These are phyloP conservation scores for Salpingus planirostris DNA, from an alignment of 2,888 invertebrate species.

Conservation along the genomic window DNA sequence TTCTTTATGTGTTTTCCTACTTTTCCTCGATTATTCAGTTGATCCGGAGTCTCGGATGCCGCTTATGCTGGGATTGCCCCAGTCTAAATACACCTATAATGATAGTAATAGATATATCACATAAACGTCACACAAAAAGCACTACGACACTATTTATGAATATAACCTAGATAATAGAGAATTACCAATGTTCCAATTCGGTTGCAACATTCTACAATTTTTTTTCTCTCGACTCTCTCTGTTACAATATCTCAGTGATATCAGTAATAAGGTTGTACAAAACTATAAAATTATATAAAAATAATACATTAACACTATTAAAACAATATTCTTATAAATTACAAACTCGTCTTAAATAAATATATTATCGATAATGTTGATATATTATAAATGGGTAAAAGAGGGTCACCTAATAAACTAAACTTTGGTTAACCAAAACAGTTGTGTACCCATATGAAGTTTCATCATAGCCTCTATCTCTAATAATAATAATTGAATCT, in stretches of 20 bases:
- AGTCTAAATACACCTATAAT: slow-evolving; percentile 26
- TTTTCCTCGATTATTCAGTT: slow-evolving; percentile 4
- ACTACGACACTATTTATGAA: slow-evolving; percentile 39
- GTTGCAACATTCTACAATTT: slow-evolving; percentile 32
- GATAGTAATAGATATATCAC: slow-evolving; percentile 42
- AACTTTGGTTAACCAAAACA: slow-evolving; percentile 37
- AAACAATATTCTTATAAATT: slow-evolving; percentile 25
- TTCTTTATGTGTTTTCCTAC: no score
- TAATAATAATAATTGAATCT: slow-evolving; percentile 2
- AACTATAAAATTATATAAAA: slow-evolving; percentile 39
- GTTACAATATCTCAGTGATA: slow-evolving; percentile 28
- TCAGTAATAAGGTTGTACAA: slow-evolving; percentile 33
- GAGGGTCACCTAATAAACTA: slow-evolving; percentile 22
- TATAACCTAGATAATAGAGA: slow-evolving; percentile 36
- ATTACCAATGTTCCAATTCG: slow-evolving; percentile 31
- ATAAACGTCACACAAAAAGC: slow-evolving; percentile 47
- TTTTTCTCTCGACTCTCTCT: slow-evolving; percentile 26
- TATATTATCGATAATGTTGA: slow-evolving; percentile 25
- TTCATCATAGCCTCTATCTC: slow-evolving; percentile 3
- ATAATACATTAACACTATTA: slow-evolving; percentile 33
- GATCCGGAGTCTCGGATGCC: slow-evolving; percentile 12
- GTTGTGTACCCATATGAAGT: slow-evolving; percentile 31
- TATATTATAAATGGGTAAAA: slow-evolving; percentile 20
- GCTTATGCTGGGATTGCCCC: slow-evolving; percentile 5
- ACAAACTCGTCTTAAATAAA: slow-evolving; percentile 33